These are phyloP conservation scores for Aradophagus sp. DNA, from an alignment of 1,140 invertebrate genomes.

Conservation along the genomic window DNA sequence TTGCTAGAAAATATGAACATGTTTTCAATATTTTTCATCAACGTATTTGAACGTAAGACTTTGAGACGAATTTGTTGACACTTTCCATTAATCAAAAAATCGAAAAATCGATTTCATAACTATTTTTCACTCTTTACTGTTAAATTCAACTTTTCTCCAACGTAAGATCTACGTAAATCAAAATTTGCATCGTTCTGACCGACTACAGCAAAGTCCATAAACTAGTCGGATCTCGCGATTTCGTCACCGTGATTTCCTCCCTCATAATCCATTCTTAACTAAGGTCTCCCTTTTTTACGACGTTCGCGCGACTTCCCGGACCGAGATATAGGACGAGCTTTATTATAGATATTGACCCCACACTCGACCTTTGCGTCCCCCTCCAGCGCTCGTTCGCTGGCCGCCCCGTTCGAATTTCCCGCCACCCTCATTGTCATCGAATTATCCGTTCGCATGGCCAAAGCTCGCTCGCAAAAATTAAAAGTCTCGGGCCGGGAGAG, in stretches of 20 bases:
- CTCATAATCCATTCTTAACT: constrained; percentile 74
- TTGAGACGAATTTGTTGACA: no score
- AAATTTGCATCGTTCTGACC: no score
- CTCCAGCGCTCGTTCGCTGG: constrained; percentile 43
- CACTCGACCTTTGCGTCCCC: constrained; percentile 64
- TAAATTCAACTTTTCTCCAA: no score
- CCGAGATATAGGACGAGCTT: constrained; percentile 72
- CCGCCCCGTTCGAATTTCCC: constrained; percentile 43
- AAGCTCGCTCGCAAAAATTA: constrained; percentile 4
- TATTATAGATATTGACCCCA: constrained; percentile 74
- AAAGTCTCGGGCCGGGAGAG: constrained; percentile 2
- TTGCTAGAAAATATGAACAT: no score
- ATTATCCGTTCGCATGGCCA: constrained; percentile 21
- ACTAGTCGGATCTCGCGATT: no score
- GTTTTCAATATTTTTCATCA: no score
- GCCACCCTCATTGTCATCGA: constrained; percentile 37
- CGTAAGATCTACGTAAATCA: no score
- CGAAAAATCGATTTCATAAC: no score
- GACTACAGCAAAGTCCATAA: no score
- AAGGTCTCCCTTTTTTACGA: constrained; percentile 72
- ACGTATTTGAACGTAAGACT: no score
- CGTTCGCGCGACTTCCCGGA: constrained; percentile 68
- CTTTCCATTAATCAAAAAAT: not conserved
- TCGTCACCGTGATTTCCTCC: constrained; percentile 70
- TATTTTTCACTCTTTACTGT: no score